Evolutionary conservation across 2,113 vertebrate species (phyloP).

Genomic region (Gymnogyps californianus): DNA sequence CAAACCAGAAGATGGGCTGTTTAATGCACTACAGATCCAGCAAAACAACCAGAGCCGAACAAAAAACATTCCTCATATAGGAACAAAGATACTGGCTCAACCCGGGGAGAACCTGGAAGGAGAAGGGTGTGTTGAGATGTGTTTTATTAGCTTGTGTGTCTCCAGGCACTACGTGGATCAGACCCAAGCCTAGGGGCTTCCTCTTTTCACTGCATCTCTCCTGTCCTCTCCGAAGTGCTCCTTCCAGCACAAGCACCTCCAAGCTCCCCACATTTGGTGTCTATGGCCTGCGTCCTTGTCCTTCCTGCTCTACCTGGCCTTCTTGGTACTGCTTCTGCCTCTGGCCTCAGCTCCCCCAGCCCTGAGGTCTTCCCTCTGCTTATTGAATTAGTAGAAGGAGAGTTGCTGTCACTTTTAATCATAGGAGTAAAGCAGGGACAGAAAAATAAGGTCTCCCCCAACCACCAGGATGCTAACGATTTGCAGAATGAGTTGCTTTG

Average conservation of each 20-base stretch:
- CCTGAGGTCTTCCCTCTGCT: background rate
- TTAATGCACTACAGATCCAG: slow-evolving; percentile 46
- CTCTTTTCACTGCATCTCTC: background rate
- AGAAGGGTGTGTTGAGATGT: background rate
- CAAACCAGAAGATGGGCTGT: slow-evolving; percentile 49
- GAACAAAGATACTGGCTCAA: background rate
- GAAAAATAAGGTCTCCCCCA: background rate
- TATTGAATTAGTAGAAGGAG: background rate
- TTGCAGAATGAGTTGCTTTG: background rate
- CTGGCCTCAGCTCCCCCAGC: background rate
- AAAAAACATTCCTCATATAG: background rate
- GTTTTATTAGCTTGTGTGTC: background rate
- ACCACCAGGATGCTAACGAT: background rate
- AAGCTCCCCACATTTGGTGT: background rate
- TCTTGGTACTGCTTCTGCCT: background rate
- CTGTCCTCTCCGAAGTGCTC: background rate
- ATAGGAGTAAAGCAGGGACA: background rate
- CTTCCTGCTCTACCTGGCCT: background rate
- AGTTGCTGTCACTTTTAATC: background rate
- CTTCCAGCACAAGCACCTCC: background rate
- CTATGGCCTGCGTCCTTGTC: background rate
- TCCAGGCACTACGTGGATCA: background rate
- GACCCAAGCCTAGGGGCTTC: background rate
- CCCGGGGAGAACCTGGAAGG: background rate
- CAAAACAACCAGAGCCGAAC: background rate